Conservation (phyloP, 2,113 vertebrate species). For the Hydrochoerus hydrochaeris region DNA sequence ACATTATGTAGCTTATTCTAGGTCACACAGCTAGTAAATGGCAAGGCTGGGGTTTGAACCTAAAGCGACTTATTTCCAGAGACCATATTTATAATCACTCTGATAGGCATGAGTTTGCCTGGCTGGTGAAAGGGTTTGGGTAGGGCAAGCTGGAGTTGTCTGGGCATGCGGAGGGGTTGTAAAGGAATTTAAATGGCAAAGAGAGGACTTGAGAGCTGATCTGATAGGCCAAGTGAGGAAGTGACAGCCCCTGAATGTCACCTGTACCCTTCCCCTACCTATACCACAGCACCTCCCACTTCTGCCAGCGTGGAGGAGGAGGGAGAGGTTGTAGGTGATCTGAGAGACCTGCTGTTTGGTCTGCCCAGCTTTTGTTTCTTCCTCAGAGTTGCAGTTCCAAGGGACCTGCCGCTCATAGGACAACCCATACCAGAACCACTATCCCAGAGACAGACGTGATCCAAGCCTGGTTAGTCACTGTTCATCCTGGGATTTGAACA, state of each 20-base stretch:
- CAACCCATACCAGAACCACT: not conserved
- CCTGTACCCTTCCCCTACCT: not conserved
- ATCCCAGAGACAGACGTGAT: not conserved
- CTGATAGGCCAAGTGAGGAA: not conserved
- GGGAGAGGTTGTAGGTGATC: too few species aligned
- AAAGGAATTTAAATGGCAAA: not conserved
- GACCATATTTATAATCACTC: not conserved
- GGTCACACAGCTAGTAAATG: not conserved
- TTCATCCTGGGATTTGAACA: not conserved
- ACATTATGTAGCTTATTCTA: not conserved
- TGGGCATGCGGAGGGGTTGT: rapidly evolving
- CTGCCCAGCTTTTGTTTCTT: not conserved
- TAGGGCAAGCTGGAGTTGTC: not conserved
- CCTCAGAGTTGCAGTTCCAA: not conserved
- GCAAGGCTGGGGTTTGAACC: slow-evolving; percentile 1
- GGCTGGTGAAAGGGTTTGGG: not conserved
- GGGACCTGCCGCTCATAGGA: not conserved
- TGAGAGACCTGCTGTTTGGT: not conserved
- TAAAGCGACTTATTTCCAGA: not conserved
- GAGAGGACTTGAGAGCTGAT: not conserved
- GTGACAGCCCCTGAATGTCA: not conserved
- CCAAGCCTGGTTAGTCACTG: not conserved
- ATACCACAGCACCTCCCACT: not conserved
- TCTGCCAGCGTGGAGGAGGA: not conserved
- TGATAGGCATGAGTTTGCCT: not conserved